Conservation (phyloP, 2,888 invertebrate genomes). For the Andrena flavipes region DNA sequence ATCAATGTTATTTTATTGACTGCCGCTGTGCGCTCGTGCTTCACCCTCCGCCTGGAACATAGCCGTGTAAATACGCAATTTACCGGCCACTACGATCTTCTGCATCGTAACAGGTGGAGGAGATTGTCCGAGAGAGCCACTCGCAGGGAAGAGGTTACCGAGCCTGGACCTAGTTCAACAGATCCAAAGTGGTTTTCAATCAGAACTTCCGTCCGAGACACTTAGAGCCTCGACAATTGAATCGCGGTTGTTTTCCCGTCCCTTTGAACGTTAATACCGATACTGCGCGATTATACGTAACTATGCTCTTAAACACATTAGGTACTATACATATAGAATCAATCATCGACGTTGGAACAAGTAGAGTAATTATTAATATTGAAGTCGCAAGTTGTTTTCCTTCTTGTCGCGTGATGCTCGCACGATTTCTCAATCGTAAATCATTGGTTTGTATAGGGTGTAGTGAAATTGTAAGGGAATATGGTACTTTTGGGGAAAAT, state of each 20-base stretch:
- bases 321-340: neutral
- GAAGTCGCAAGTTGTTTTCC: neutral
- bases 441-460: neutral
- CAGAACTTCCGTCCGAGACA: conserved; percentile 11
- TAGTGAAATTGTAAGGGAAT: too few relatives aligned
- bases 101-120: conserved; percentile 66
- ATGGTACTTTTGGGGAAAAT: too few relatives aligned
- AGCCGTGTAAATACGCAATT: conserved; percentile 74
- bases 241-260: conserved; percentile 50
- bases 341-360: neutral
- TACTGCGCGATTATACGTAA: neutral
- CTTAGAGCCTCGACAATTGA: conserved; percentile 33
- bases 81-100: conserved; percentile 50
- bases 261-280: conserved; percentile 41
- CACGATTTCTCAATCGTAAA: neutral
- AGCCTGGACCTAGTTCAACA: conserved; percentile 33
- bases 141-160: neutral
- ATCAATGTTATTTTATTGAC: conserved; percentile 82
- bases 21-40: conserved; percentile 37
- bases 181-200: conserved; percentile 47
- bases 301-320: neutral
- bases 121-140: neutral
- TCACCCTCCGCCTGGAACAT: conserved; percentile 68
- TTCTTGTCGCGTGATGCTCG: neutral
- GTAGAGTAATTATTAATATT: neutral